A percentile compares a stretch with the other conserved stretches of the same genome.
Conservation (phyloP, 2,113 vertebrate species). For the Ploceus nigricollis region DNA sequence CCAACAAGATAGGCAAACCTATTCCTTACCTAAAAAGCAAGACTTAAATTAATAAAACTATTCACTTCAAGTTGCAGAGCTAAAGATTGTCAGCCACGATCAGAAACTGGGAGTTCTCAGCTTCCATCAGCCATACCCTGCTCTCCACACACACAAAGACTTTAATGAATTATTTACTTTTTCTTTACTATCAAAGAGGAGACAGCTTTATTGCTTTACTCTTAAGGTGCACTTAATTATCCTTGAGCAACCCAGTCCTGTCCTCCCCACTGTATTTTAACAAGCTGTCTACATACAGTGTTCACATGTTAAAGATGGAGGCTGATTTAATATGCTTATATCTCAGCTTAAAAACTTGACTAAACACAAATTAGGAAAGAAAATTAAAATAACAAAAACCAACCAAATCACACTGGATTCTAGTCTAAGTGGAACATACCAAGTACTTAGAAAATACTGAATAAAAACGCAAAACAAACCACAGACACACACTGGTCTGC, state of each 20-base stretch:
- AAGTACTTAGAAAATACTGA: neutral
- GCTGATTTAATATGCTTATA: neutral
- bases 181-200: neutral
- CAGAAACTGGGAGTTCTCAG: accelerated
- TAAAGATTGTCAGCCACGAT: neutral
- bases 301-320: neutral
- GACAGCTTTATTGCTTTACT: neutral
- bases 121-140: neutral
- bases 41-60: neutral
- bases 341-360: neutral
- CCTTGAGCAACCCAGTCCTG: neutral
- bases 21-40: neutral
- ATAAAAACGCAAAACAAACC: neutral
- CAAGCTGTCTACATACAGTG: neutral
- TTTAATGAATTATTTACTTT: neutral
- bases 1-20: neutral
- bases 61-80: neutral
- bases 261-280: neutral
- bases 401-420: neutral
- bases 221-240: neutral
- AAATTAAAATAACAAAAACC: neutral
- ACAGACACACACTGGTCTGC: neutral
- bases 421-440: neutral
- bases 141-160: neutral
- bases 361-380: neutral